These are phyloP conservation scores for Drosophila micromelanica DNA, from an alignment of 1,140 invertebrate genomes.

Conservation along the genomic window DNA sequence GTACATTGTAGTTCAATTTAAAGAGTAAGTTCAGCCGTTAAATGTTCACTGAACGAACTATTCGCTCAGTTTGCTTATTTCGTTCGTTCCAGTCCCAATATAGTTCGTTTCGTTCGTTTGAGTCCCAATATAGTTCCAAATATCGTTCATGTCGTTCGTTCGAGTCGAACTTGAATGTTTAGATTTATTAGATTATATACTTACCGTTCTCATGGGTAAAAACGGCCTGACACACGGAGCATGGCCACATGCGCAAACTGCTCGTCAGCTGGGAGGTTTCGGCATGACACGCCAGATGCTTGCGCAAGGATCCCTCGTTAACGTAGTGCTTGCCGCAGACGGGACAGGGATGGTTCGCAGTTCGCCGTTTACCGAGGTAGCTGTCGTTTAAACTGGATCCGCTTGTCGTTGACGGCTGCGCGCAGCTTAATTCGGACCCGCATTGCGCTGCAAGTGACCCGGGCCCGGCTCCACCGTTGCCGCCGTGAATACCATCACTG, in stretches of 20 bases:
- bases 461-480: conserved; percentile 26
- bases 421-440: conserved; percentile 46
- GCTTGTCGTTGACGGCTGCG: conserved; percentile 24
- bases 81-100: too few species aligned
- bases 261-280: conserved; percentile 94
- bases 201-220: conserved; percentile 97
- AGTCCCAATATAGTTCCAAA: too few species aligned
- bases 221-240: conserved; percentile 96
- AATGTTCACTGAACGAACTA: too few species aligned
- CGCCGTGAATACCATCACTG: conserved; percentile 31
- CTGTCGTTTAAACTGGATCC: conserved; percentile 85
- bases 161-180: too few species aligned
- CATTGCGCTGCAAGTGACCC: conserved; percentile 35
- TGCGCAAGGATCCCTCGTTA: conserved; percentile 95
- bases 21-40: too few species aligned
- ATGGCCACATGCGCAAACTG: conserved; percentile 96
- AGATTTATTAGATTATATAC: too few species aligned
- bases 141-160: too few species aligned
- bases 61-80: too few species aligned
- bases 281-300: conserved; percentile 96
- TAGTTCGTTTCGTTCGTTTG: too few species aligned
- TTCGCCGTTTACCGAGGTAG: conserved; percentile 95
- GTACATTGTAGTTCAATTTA: too few species aligned
- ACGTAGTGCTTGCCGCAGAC: conserved; percentile 98
- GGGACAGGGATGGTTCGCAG: conserved; percentile 96